Conservation (phyloP, 2,888 invertebrate genomes). For the Pachydiplax longipennis region DNA sequence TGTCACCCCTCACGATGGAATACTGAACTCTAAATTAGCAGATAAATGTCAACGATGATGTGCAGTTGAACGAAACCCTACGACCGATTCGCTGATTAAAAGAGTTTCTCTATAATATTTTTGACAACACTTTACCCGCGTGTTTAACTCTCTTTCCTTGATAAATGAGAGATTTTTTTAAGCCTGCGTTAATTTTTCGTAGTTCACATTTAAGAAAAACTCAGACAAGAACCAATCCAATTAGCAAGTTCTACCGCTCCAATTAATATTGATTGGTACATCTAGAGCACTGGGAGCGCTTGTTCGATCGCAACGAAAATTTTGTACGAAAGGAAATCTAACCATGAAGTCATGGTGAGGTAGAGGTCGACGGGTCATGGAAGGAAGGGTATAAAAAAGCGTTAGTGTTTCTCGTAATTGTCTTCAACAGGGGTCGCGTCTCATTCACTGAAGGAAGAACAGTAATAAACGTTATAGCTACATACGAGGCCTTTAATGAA, state of each 20-base stretch:
- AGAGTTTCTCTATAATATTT: too few species aligned
- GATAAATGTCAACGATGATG: neutral
- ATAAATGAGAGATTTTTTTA: too few species aligned
- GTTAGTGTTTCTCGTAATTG: neutral
- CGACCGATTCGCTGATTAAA: too few species aligned
- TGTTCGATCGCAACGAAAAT: neutral
- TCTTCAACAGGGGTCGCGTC: neutral
- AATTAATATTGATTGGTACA: neutral
- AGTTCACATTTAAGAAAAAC: too few species aligned
- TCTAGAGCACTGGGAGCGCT: neutral
- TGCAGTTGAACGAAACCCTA: too few species aligned
- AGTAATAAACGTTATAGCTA: neutral
- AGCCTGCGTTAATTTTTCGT: too few species aligned
- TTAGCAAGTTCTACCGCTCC: neutral
- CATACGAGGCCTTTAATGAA: neutral
- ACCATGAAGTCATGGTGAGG: neutral
- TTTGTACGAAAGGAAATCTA: neutral
- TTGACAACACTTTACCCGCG: too few species aligned
- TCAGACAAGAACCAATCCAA: neutral
- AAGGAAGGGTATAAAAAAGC: neutral
- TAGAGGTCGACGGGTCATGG: constrained; percentile 28
- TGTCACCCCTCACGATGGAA: neutral
- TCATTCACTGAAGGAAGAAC: neutral
- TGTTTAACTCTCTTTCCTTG: too few species aligned
- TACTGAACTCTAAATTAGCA: neutral